Base-by-base conservation (phyloP, 1,140 invertebrate species). In the Trichonephila inaurata region DNA sequence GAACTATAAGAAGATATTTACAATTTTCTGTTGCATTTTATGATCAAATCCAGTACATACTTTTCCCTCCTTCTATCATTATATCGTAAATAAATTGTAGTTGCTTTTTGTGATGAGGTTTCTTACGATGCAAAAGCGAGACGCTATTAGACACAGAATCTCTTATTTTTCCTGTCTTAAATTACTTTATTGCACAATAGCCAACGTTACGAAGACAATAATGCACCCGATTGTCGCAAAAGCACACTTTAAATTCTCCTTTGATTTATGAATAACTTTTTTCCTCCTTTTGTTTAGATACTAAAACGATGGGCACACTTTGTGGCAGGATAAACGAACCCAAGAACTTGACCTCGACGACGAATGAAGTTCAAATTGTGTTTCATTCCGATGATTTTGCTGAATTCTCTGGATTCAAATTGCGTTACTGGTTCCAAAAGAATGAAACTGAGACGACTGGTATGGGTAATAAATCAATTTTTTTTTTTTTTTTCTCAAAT, bases 381-480 rank as follows among this genome's bases (percentile, higher is more conserved):
- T 95, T 95, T 33, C 69, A 89, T 64, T 92, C 93, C 8, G 94
- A 95, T 87, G 81, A 91, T 87, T 94, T 94, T 85, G 82, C 81
- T 44, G 94, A 95, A 94, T 94, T 94, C 77, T 87, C 91, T n/a
- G 95, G 95, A 7, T 95, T 95, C 51, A 81, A 86, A 60, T 64
- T 94, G 24, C 60, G 61, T 16, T 95, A 95, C 33, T 69, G 60
- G n/a, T 92, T 94, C 44, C 58, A 44, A 6, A 88, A 33, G 51
- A 91, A 90, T 33, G 62, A 69, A 60, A 89, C 58, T 51, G 94
- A 85, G 92, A 86, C 69, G 64, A 18, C 51, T 10, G 51, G 51
- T 51, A 12, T 7, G 51, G 7, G 33, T 40, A 40, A 40, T 40
- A 40, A 40, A 51, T 10, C 0, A 51, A 51, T 12, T 0, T 51